These are phyloP conservation scores for Copidosoma floridanum DNA, from an alignment of 1,140 invertebrate species.

Conservation along the genomic window DNA sequence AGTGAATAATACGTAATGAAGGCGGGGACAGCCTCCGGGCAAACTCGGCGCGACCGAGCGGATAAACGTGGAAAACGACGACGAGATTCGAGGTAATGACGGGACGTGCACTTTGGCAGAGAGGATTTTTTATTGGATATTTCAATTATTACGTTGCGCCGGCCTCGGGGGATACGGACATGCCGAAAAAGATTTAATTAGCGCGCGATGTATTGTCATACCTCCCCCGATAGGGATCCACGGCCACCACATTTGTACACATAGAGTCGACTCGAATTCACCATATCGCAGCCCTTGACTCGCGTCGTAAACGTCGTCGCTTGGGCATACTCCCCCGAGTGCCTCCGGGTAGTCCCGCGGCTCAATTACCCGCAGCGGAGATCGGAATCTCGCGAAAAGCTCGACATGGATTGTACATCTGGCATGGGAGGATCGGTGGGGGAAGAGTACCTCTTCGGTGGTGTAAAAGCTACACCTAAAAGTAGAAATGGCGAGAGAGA, in stretches of 20 bases:
- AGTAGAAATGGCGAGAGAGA: slow-evolving; percentile 1
- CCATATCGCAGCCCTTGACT: no score
- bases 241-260: no score
- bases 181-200: no score
- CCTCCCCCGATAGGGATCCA: no score
- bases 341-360: no score
- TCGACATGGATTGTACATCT: slow-evolving; percentile 7
- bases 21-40: slow-evolving; percentile 11
- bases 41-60: slow-evolving; percentile 1
- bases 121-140: slow-evolving; percentile 25
- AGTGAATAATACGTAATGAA: slow-evolving; percentile 12
- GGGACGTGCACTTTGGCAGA: not conserved
- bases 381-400: slow-evolving; percentile 11
- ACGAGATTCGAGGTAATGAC: not conserved
- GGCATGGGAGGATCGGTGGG: slow-evolving; percentile 10
- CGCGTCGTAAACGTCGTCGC: no score
- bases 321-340: no score
- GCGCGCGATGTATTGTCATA: no score
- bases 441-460: not conserved
- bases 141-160: slow-evolving; percentile 27
- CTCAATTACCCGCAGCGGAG: slow-evolving; percentile 5
- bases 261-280: no score
- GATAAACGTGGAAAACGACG: slow-evolving; percentile 22
- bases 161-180: no score
- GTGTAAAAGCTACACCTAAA: slow-evolving; percentile 28